Evolutionary conservation across 2,888 invertebrate genomes (phyloP).

Genomic region (Lottia gigantea): DNA sequence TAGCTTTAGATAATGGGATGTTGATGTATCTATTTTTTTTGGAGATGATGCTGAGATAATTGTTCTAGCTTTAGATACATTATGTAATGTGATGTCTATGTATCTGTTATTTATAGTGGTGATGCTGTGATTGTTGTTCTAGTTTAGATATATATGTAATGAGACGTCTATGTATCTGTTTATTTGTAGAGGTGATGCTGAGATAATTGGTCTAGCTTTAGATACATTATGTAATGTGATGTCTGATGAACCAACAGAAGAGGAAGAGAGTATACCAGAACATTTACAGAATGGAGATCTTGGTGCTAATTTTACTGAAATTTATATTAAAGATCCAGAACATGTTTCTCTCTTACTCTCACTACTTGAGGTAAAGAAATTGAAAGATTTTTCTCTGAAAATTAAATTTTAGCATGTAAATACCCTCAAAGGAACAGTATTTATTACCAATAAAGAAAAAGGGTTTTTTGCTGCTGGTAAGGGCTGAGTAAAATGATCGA

Average conservation of each 20-base stretch:
- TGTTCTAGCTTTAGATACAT: conserved; percentile 76
- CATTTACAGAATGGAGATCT: conserved; percentile 61
- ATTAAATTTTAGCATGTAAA: too few relatives aligned
- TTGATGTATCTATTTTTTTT: conserved; percentile 20
- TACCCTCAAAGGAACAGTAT: too few relatives aligned
- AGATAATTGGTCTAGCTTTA: conserved; percentile 90
- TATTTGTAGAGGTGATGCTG: conserved; percentile 80
- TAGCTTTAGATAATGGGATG: too few relatives aligned
- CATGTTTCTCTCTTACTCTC: conserved; percentile 85
- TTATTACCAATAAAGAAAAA: too few relatives aligned
- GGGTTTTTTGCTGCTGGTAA: too few relatives aligned
- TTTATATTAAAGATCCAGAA: conserved; percentile 90
- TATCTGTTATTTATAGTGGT: neutral
- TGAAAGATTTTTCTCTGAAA: too few relatives aligned
- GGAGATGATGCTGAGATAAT: conserved; percentile 90
- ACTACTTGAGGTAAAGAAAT: conserved; percentile 74
- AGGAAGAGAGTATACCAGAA: conserved; percentile 53
- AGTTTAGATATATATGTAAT: neutral
- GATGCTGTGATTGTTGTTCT: neutral
- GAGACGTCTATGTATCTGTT: neutral
- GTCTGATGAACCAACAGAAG: conserved; percentile 68
- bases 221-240: conserved; percentile 94
- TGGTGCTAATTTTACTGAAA: conserved; percentile 84
- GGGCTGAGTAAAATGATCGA: too few relatives aligned
- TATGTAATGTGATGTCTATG: conserved; percentile 4